Percentiles rank a stretch among this genome's conserved stretches.
These are phyloP conservation scores for Caenorhabditis remanei DNA, from an alignment of 1,140 invertebrate genomes.

Conservation along the genomic window DNA sequence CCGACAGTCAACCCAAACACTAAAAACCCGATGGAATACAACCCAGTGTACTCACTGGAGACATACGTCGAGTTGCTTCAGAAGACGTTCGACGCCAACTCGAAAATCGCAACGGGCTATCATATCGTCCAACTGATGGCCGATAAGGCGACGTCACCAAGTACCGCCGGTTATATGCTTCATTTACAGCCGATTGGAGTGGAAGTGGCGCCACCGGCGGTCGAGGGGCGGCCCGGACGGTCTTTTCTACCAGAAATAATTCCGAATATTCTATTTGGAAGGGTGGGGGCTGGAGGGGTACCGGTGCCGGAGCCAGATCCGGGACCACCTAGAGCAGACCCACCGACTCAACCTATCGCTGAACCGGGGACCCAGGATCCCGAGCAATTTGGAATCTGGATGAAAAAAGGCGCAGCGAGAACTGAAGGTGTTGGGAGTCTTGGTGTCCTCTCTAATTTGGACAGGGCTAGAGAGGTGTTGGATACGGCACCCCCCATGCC, in stretches of 20 bases:
- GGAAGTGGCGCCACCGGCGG: background rate
- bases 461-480: conserved; percentile 4
- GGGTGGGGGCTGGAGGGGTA: background rate
- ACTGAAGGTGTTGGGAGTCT: conserved; percentile 12
- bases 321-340: background rate
- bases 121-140: background rate
- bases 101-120: background rate
- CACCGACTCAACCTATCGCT: background rate
- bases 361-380: no score
- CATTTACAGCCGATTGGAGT: background rate
- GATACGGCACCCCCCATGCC: background rate
- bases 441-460: background rate
- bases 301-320: background rate
- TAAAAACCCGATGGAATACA: background rate
- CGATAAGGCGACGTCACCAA: background rate
- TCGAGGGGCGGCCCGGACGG: no score
- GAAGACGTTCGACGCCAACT: background rate
- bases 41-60: background rate
- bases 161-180: background rate
- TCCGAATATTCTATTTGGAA: background rate
- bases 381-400: background rate
- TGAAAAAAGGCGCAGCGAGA: background rate
- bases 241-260: no score
- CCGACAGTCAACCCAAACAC: background rate
- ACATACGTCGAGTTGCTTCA: background rate